Evolutionary conservation across 2,113 vertebrate species (phyloP).

Genomic region (Verasper variegatus): DNA sequence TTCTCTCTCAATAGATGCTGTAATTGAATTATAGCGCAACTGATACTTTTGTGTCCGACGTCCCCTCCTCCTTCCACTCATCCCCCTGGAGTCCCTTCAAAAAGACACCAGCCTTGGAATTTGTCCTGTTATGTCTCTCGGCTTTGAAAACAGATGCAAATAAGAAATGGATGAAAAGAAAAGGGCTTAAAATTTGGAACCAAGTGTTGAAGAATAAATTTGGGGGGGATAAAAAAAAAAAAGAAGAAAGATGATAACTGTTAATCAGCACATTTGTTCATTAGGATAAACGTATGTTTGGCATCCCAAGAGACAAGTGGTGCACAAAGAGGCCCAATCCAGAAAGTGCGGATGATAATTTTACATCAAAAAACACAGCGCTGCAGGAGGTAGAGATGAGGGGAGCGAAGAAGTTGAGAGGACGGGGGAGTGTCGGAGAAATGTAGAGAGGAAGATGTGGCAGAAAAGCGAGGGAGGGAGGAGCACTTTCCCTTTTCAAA

Average conservation of each 20-base stretch:
- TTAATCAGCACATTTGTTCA: slow-evolving; percentile 34
- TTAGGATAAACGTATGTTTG: slow-evolving; percentile 42
- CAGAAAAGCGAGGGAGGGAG: slow-evolving; percentile 32
- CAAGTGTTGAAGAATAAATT: slow-evolving; percentile 10
- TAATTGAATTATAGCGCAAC: slow-evolving; percentile 70
- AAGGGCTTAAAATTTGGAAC: slow-evolving; percentile 24
- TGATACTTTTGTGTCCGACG: slow-evolving; percentile 58
- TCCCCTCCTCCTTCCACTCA: too few relatives aligned
- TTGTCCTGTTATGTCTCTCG: slow-evolving; percentile 57
- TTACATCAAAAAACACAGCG: slow-evolving; percentile 29
- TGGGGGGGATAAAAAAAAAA: not conserved
- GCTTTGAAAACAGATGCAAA: slow-evolving; percentile 47
- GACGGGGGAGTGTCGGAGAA: slow-evolving; percentile 31
- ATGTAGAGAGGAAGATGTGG: slow-evolving; percentile 8
- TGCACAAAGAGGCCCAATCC: slow-evolving; percentile 24
- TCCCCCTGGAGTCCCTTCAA: slow-evolving; percentile 33
- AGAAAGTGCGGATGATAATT: slow-evolving; percentile 41
- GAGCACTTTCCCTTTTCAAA: slow-evolving; percentile 48
- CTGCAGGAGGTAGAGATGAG: slow-evolving; percentile 22
- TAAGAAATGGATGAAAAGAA: slow-evolving; percentile 42
- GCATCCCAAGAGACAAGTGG: slow-evolving; percentile 55
- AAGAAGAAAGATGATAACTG: not conserved
- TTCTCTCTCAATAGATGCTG: slow-evolving; percentile 45
- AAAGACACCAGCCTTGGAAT: slow-evolving; percentile 45
- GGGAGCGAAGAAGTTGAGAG: slow-evolving; percentile 40